phyloP scores from a whole-genome alignment of 1,140 invertebrate species.

The Bicyclus anynana region DNA sequence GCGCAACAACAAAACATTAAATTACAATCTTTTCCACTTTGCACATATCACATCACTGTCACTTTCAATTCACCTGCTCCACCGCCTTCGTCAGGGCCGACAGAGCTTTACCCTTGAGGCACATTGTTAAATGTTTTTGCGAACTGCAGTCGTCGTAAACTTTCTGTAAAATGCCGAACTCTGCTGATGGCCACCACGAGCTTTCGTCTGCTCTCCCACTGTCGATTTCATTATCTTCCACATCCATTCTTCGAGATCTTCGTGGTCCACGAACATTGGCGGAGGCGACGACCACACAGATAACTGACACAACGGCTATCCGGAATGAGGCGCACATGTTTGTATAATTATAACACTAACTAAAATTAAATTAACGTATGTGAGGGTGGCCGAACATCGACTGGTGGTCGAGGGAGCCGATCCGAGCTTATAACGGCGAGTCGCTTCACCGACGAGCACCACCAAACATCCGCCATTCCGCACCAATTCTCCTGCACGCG shows the following conservation, averaged over 20 bases:
- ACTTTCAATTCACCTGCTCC: slow-evolving; percentile 69
- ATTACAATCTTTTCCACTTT: slow-evolving; percentile 20
- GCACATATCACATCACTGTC: slow-evolving; percentile 29
- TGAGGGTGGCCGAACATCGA: slow-evolving; percentile 65
- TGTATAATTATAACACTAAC: slow-evolving; percentile 49
- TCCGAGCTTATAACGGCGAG: slow-evolving; percentile 73
- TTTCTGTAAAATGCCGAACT: slow-evolving; percentile 75
- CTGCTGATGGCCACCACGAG: slow-evolving; percentile 73
- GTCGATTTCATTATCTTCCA: slow-evolving; percentile 69
- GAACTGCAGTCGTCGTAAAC: slow-evolving; percentile 80
- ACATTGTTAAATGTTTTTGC: slow-evolving; percentile 77
- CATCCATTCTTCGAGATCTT: slow-evolving; percentile 64
- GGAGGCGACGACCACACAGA: slow-evolving; percentile 59
- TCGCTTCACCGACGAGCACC: slow-evolving; percentile 62
- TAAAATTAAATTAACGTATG: slow-evolving; percentile 55
- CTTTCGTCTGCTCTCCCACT: slow-evolving; percentile 71
- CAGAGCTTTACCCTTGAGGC: slow-evolving; percentile 79
- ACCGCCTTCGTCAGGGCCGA: slow-evolving; percentile 76
- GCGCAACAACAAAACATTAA: slow-evolving; percentile 41
- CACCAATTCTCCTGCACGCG: slow-evolving; percentile 75
- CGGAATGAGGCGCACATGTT: slow-evolving; percentile 69
- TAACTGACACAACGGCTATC: slow-evolving; percentile 61
- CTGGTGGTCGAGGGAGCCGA: slow-evolving; percentile 59
- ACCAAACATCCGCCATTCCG: slow-evolving; percentile 77
- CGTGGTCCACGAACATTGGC: slow-evolving; percentile 62